These are phyloP conservation scores for Semaprochilodus insignis DNA, from an alignment of 2,797 vertebrate genomes.

Conservation along the genomic window DNA sequence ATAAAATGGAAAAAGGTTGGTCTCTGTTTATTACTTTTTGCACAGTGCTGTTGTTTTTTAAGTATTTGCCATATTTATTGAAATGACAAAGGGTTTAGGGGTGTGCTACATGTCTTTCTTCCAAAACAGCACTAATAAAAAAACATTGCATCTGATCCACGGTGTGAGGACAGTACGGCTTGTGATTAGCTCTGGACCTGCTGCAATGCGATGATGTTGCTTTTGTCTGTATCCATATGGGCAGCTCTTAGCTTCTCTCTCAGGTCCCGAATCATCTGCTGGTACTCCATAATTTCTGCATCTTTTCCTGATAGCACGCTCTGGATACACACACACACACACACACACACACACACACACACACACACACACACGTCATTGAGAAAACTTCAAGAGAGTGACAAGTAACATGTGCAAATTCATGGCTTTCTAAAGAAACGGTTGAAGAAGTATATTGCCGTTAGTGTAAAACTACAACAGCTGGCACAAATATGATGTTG, in stretches of 20 bases:
- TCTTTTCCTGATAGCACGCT: conserved; percentile 91
- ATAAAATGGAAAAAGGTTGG: no score
- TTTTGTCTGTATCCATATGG: conserved; percentile 92
- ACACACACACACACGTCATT: neutral
- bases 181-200: conserved; percentile 80
- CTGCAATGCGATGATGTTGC: conserved; percentile 87
- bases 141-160: neutral
- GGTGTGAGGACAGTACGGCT: neutral
- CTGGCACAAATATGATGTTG: neutral
- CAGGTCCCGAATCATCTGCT: conserved; percentile 89
- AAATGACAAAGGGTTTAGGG: neutral
- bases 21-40: no score
- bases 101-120: no score
- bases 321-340: conserved; percentile 73
- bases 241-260: conserved; percentile 87
- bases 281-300: conserved; percentile 89
- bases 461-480: neutral
- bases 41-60: no score
- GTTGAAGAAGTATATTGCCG: neutral
- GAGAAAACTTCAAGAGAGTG: neutral
- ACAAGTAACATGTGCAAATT: no score
- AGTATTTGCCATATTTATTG: neutral
- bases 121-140: neutral
- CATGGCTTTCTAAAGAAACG: neutral
- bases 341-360: conserved; percentile 45